A percentile compares a stretch with the other conserved stretches of the same genome.
Evolutionary conservation across 2,113 vertebrate species (phyloP).

Genomic region (Mungos mungo): DNA sequence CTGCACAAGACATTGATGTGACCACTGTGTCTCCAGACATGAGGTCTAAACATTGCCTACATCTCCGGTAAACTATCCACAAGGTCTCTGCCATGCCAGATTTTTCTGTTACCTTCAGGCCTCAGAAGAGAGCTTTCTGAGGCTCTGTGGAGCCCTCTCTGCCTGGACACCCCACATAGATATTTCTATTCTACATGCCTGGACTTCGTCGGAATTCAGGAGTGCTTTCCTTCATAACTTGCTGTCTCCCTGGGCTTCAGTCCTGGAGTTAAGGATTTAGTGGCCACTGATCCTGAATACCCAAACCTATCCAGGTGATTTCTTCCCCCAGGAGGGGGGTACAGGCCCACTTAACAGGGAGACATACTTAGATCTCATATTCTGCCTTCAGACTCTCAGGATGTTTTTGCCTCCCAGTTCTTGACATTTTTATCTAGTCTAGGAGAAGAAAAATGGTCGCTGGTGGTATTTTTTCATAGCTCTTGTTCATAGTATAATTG

Average conservation of each 20-base stretch:
- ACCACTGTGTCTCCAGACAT: background rate
- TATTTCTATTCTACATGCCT: background rate
- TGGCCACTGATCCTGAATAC: background rate
- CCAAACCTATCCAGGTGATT: background rate
- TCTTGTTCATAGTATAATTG: background rate
- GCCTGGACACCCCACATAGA: background rate
- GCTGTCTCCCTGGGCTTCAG: background rate
- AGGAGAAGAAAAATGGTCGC: background rate
- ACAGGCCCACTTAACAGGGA: background rate
- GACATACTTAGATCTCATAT: background rate
- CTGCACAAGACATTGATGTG: background rate
- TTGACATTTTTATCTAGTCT: background rate
- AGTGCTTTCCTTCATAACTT: background rate
- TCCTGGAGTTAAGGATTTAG: background rate
- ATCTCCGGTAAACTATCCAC: background rate
- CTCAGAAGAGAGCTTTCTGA: background rate
- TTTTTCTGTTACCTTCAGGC: background rate
- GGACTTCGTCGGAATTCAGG: background rate
- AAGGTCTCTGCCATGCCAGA: background rate
- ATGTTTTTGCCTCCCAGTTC: background rate
- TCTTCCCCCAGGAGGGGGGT: background rate
- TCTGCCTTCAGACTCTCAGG: background rate
- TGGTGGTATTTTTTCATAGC: background rate
- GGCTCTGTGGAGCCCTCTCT: background rate
- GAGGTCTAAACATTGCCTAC: background rate